Percentiles rank a stretch among this genome's conserved stretches.
phyloP scores from a whole-genome alignment of 2,113 vertebrate species.

The Laterallus jamaicensis region DNA sequence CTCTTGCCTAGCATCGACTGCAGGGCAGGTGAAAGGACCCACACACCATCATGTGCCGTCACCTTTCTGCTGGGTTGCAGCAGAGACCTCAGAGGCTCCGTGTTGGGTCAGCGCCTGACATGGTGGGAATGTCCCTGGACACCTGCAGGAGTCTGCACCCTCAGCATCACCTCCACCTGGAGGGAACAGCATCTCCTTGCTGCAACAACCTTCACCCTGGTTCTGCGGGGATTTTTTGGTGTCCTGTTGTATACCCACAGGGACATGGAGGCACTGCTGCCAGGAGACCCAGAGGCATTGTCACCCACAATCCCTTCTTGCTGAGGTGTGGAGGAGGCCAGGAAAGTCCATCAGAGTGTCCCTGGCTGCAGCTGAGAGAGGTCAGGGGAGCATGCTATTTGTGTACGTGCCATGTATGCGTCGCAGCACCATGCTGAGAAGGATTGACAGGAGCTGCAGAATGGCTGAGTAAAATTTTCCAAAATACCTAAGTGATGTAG shows the following conservation, averaged over 20 bases:
- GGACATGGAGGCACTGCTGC: neutral
- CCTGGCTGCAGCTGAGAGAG: neutral
- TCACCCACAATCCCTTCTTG: neutral
- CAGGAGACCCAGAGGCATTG: neutral
- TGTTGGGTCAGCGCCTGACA: fast-evolving
- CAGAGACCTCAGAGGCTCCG: neutral
- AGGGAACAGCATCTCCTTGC: neutral
- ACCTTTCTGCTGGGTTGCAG: neutral
- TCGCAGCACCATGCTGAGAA: neutral
- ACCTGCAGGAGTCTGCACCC: neutral
- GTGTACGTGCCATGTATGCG: neutral
- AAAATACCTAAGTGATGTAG: constrained; percentile 61
- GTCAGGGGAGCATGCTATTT: neutral
- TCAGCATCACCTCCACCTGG: fast-evolving
- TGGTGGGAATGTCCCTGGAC: neutral
- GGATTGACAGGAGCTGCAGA: constrained; percentile 63
- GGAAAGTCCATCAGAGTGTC: neutral
- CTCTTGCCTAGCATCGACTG: neutral
- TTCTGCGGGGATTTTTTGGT: neutral
- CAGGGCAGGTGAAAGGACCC: neutral
- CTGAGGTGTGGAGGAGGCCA: neutral
- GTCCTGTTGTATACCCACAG: fast-evolving
- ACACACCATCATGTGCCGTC: fast-evolving
- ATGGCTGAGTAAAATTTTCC: constrained; percentile 66
- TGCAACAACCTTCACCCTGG: neutral